These are phyloP conservation scores for Moxostoma hubbsi DNA, from an alignment of 2,797 vertebrate species.

Conservation along the genomic window DNA sequence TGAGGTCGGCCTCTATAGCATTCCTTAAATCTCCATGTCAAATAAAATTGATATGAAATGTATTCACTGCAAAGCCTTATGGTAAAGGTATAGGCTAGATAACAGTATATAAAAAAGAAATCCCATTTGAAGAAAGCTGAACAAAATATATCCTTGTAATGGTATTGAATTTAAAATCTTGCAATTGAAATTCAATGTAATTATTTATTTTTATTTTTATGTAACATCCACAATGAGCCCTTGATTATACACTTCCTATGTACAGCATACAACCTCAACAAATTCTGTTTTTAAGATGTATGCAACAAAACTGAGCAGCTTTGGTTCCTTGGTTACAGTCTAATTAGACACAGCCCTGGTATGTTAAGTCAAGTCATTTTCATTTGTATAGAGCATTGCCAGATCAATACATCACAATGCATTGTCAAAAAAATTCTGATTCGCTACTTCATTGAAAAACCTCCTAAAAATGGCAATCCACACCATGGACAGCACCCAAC, in stretches of 20 bases:
- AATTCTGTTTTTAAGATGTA: neutral
- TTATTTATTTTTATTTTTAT: neutral
- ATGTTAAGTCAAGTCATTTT: no score
- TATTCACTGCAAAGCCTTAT: constrained; percentile 22
- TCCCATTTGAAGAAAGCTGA: constrained; percentile 10
- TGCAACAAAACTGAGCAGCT: neutral
- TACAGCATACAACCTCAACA: no score
- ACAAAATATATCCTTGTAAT: neutral
- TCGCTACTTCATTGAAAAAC: neutral
- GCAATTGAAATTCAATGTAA: constrained; percentile 9
- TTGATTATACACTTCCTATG: neutral
- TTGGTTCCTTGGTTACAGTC: neutral
- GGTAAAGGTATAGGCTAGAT: constrained; percentile 2
- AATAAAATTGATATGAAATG: constrained; percentile 34
- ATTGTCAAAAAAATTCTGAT: neutral
- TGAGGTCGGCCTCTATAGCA: constrained; percentile 24
- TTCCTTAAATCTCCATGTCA: constrained; percentile 24
- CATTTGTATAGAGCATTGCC: no score
- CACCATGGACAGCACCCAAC: constrained; percentile 46
- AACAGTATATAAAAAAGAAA: constrained; percentile 14
- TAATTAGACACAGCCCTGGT: neutral
- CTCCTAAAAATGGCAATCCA: constrained; percentile 31
- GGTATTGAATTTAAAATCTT: neutral
- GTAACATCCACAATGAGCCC: neutral
- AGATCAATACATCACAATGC: constrained; percentile 2